Conservation (phyloP, 2,797 vertebrate species). For the Eospalax fontanierii region DNA sequence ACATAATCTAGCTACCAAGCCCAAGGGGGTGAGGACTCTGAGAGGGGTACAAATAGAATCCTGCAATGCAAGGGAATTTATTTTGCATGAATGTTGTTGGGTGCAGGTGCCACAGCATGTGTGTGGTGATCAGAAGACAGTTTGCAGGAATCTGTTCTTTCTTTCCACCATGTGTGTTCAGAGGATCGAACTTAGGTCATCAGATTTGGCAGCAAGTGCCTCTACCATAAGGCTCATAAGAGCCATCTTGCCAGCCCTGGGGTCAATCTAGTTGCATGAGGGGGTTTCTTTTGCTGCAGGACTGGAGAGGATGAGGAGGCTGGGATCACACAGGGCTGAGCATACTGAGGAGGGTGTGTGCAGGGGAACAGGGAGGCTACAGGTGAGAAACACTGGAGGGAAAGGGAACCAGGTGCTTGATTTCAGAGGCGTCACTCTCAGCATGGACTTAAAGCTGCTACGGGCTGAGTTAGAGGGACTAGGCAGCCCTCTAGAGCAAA, state of each 20-base stretch:
- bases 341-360: neutral
- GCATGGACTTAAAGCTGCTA: neutral
- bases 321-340: fast-evolving
- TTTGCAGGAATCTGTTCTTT: neutral
- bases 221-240: too few relatives aligned
- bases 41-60: neutral
- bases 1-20: neutral
- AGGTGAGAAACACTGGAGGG: neutral
- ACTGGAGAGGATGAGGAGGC: neutral
- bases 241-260: neutral
- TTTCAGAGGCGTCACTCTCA: neutral
- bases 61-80: neutral
- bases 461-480: neutral
- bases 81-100: neutral
- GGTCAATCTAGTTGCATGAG: neutral
- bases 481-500: neutral
- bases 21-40: neutral
- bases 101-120: neutral
- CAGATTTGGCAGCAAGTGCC: neutral
- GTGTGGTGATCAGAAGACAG: neutral
- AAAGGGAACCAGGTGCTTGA: neutral
- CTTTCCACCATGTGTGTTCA: neutral
- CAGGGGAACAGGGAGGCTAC: neutral
- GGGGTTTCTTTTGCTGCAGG: neutral
- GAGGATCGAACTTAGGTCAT: neutral